Evolutionary conservation across 2,113 vertebrate genomes (phyloP).

Genomic region (Channa maculata): DNA sequence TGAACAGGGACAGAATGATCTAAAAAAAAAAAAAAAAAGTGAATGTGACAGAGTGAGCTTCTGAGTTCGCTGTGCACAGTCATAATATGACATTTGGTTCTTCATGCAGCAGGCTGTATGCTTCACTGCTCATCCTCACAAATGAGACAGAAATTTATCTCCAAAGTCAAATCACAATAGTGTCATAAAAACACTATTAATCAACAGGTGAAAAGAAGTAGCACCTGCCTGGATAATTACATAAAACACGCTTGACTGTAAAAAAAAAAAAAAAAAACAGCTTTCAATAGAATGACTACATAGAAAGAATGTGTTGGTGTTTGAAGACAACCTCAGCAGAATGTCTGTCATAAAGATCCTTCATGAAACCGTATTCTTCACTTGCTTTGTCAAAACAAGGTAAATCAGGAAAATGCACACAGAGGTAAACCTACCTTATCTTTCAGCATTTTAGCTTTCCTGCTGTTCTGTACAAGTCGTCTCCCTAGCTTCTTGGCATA

Average conservation of each 20-base stretch:
- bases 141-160: slow-evolving; percentile 35
- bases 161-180: slow-evolving; percentile 10
- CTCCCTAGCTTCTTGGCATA: slow-evolving; percentile 98
- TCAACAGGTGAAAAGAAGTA: slow-evolving; percentile 56
- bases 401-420: slow-evolving; percentile 12
- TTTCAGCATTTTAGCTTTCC: slow-evolving; percentile 93
- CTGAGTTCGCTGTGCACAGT: slow-evolving; percentile 15
- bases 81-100: slow-evolving; percentile 39
- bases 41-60: slow-evolving; percentile 37
- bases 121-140: slow-evolving; percentile 12
- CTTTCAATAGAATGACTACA: not conserved
- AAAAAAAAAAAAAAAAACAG: not conserved
- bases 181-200: slow-evolving; percentile 27
- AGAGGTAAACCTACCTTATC: slow-evolving; percentile 87
- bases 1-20: slow-evolving; percentile 12
- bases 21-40: not conserved
- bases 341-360: not conserved
- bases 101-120: not conserved
- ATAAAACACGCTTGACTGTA: too few species aligned
- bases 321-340: not conserved
- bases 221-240: not conserved
- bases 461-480: slow-evolving; percentile 94
- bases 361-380: not conserved
- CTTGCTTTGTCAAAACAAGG: not conserved
- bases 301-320: too few species aligned